phyloP scores from a whole-genome alignment of 2,888 invertebrate species.

The Cantharis flavilabris region DNA sequence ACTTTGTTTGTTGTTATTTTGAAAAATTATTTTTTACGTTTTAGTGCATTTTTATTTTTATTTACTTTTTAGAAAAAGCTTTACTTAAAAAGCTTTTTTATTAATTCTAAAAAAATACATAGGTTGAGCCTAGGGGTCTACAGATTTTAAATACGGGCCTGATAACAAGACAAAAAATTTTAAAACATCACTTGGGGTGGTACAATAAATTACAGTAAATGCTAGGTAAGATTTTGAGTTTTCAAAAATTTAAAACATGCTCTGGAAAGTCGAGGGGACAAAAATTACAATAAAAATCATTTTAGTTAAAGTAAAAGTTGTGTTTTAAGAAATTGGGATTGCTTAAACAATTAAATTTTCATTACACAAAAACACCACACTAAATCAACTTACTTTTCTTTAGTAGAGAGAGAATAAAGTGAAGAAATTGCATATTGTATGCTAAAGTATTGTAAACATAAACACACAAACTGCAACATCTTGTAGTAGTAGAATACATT shows the following conservation, averaged over 20 bases:
- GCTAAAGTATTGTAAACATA: not conserved
- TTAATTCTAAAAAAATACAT: too few relatives aligned
- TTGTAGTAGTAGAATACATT: not conserved
- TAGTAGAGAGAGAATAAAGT: not conserved
- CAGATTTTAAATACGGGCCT: too few relatives aligned
- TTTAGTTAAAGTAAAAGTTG: not conserved
- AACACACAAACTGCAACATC: not conserved
- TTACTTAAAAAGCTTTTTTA: too few relatives aligned
- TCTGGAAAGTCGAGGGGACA: not conserved
- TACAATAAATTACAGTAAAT: not conserved
- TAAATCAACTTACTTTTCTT: not conserved
- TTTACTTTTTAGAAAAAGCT: too few relatives aligned
- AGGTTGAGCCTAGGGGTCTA: too few relatives aligned
- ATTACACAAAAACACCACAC: conserved; percentile 8
- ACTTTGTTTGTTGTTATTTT: too few relatives aligned
- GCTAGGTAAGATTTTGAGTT: not conserved
- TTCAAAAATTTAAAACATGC: not conserved
- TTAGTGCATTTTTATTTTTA: too few relatives aligned
- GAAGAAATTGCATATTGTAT: not conserved
- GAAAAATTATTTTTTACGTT: too few relatives aligned
- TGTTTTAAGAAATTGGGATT: not conserved
- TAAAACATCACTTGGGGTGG: not conserved
- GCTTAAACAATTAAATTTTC: not conserved
- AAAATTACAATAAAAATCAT: not conserved
- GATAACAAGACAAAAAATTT: not conserved